These are phyloP conservation scores for Gouania willdenowi DNA, from an alignment of 2,797 vertebrate genomes.

Conservation along the genomic window DNA sequence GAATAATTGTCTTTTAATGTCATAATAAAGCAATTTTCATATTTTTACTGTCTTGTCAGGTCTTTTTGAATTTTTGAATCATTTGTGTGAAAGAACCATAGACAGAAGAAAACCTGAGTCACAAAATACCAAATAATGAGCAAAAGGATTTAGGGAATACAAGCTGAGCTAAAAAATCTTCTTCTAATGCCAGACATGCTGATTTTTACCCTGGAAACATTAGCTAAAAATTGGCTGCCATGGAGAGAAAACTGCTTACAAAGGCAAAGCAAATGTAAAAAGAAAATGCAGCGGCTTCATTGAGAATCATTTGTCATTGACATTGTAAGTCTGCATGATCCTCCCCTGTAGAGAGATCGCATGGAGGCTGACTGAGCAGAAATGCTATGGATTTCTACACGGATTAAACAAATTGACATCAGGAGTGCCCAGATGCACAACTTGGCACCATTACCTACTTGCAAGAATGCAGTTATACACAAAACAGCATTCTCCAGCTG, in stretches of 20 bases:
- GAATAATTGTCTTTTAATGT: no score
- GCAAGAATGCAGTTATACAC: neutral
- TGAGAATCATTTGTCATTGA: conserved; percentile 35
- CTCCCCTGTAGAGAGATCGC: conserved; percentile 25
- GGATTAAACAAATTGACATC: conserved; percentile 33
- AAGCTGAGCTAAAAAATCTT: no score
- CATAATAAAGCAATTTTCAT: no score
- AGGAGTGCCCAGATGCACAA: conserved; percentile 11
- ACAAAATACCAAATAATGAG: no score
- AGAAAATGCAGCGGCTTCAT: conserved; percentile 3
- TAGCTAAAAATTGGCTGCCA: conserved; percentile 3
- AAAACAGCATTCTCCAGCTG: neutral
- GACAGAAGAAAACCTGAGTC: no score
- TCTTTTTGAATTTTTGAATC: no score
- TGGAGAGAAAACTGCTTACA: conserved; percentile 8
- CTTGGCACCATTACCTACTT: conserved; percentile 5
- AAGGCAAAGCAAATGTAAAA: conserved; percentile 6
- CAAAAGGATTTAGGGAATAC: no score
- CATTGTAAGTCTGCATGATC: conserved; percentile 30
- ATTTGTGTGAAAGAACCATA: no score
- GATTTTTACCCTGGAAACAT: conserved; percentile 2
- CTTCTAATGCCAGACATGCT: neutral
- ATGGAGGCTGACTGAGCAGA: conserved; percentile 43
- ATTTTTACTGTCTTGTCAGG: no score
- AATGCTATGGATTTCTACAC: conserved; percentile 37